These are phyloP conservation scores for Channa argus DNA, from an alignment of 2,113 vertebrate genomes.

Conservation along the genomic window DNA sequence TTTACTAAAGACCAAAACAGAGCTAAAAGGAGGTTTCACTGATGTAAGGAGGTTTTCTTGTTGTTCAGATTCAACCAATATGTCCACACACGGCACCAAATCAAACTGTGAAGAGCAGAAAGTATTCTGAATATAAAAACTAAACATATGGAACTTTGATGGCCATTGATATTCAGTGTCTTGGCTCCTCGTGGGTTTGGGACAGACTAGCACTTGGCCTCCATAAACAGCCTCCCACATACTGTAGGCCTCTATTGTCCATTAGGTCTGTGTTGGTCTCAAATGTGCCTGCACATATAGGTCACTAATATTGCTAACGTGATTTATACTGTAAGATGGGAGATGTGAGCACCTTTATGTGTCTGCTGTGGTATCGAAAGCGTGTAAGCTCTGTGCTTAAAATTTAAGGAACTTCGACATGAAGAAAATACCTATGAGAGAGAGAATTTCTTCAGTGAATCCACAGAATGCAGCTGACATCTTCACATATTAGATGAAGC, in stretches of 20 bases:
- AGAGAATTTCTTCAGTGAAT: constrained; percentile 20
- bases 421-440: constrained; percentile 30
- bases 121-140: not conserved
- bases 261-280: not conserved
- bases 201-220: not conserved
- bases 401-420: constrained; percentile 3
- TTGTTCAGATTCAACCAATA: not conserved
- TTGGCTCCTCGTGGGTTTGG: not conserved
- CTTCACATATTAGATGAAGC: constrained; percentile 40
- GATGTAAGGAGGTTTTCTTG: not conserved
- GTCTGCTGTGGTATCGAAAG: not conserved
- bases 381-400: not conserved
- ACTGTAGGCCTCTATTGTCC: not conserved
- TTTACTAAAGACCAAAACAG: no score
- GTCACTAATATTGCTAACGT: not conserved
- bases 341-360: not conserved
- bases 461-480: constrained; percentile 25
- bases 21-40: not conserved
- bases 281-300: not conserved
- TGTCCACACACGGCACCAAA: not conserved
- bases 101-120: not conserved
- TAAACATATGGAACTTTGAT: not conserved
- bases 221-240: not conserved
- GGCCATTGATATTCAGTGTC: not conserved
- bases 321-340: not conserved